phyloP scores from a whole-genome alignment of 2,888 invertebrate genomes.

The Notocelia uddmanniana region DNA sequence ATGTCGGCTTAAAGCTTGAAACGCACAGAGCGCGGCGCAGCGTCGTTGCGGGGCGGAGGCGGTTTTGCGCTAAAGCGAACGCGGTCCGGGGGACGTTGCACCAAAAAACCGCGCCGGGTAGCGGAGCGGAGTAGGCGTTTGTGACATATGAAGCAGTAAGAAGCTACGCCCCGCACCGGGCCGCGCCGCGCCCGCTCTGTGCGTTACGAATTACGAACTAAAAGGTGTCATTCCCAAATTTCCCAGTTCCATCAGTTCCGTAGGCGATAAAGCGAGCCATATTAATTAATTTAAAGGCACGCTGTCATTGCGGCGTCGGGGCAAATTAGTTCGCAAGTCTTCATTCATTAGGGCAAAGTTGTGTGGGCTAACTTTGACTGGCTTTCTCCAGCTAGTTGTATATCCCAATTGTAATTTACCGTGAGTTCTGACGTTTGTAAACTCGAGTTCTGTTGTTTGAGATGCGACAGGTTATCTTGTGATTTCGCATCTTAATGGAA shows the following conservation, averaged over 20 bases:
- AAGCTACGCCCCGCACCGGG: too few species aligned
- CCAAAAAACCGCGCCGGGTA: too few species aligned
- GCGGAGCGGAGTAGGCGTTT: too few species aligned
- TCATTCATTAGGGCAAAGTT: slow-evolving; percentile 71
- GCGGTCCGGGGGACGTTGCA: too few species aligned
- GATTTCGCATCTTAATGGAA: background rate
- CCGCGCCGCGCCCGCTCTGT: too few species aligned
- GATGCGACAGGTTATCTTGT: background rate
- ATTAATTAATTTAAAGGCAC: slow-evolving; percentile 61
- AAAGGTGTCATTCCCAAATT: too few species aligned
- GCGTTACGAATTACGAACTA: too few species aligned
- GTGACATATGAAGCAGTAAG: too few species aligned
- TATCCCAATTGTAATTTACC: slow-evolving; percentile 60
- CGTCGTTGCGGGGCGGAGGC: too few species aligned
- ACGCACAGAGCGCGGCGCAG: too few species aligned
- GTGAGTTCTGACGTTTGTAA: slow-evolving; percentile 44
- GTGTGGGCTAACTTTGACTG: slow-evolving; percentile 65
- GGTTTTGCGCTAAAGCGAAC: too few species aligned
- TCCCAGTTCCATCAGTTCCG: slow-evolving; percentile 14
- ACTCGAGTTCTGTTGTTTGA: background rate
- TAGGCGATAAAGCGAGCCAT: slow-evolving; percentile 50
- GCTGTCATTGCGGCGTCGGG: slow-evolving; percentile 62
- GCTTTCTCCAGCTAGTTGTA: slow-evolving; percentile 49
- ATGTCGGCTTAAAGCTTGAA: too few species aligned
- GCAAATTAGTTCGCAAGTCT: slow-evolving; percentile 73